Evolutionary conservation across 2,888 invertebrate genomes (phyloP).

Genomic region (Pyrrhia umbra): DNA sequence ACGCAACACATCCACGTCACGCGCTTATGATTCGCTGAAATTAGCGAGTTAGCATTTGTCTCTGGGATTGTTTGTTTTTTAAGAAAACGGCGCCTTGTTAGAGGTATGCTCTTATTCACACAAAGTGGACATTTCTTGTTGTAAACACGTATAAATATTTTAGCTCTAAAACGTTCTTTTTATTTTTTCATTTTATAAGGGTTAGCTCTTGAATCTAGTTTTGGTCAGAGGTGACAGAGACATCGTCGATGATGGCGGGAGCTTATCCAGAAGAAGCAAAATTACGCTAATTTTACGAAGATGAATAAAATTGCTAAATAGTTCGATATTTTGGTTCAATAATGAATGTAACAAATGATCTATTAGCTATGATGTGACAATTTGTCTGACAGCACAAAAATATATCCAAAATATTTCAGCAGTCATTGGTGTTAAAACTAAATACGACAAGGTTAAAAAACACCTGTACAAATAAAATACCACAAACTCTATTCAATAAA

Average conservation of each 20-base stretch:
- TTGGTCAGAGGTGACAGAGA: no score
- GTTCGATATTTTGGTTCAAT: no score
- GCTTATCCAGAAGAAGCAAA: no score
- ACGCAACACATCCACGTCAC: constrained; percentile 26
- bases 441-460: constrained; percentile 1
- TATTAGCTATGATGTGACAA: no score
- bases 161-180: neutral
- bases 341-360: no score
- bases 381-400: neutral
- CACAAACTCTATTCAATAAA: constrained; percentile 42
- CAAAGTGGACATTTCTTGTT: neutral
- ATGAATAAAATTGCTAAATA: no score
- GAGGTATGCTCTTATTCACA: constrained; percentile 10
- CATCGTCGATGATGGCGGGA: no score
- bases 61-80: constrained; percentile 35
- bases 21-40: constrained; percentile 47
- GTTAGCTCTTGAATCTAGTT: no score
- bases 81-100: constrained; percentile 33
- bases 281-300: no score
- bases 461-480: constrained; percentile 1
- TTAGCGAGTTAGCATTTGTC: constrained; percentile 50
- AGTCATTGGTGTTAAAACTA: neutral
- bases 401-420: neutral
- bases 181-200: neutral
- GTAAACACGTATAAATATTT: neutral